Base-by-base conservation (phyloP, 2,888 invertebrate genomes). In the Drosophila ezoana region DNA sequence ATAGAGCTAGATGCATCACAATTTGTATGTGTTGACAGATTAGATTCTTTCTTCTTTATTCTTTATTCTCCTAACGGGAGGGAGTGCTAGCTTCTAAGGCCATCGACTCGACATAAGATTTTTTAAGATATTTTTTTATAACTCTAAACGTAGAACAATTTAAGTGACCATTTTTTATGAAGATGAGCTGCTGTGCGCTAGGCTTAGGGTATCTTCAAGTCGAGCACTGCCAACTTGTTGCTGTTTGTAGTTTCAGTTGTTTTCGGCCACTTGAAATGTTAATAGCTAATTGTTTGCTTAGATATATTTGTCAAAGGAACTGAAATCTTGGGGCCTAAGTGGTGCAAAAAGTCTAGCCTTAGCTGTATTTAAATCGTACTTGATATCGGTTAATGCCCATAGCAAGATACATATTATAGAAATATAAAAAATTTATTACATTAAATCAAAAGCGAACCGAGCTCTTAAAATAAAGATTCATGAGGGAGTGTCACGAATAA, bases 221-320 rank as follows among this genome's bases (percentile, higher is more conserved):
- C 28, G 28, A 8, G 28, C 28, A 28, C 8, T 28, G 28, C 28
- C 8, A 2, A 28, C 28, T 43, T 52, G 59, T 37, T 45, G 57
- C 8, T 20, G 37, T 59, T 41, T 48, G 53, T 49, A 32, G 65
- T 59, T 69, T 57, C 8, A 20, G 28, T 62, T 73, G 70, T 75
- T 75, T 58, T 44, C 23, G 68, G 79, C 60, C 72, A 72, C 80
- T 71, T 71, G 35, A 76, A 79, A 67, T 78, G 61, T 81, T 82
- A 86, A 88, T 80, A 86, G 83, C 80, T 72, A 88, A 88, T 86
- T 88, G 88, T 88, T 88, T 88, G 72, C 45, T 52, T 49, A 63
- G 72, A 70, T 69, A 76, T 69, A 56, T 88, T 79, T 77, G 74
- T 45, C 58, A 52, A 62, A 81, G 67, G 76, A 67, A 75, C 48